phyloP scores from a whole-genome alignment of 1,140 invertebrate species.

The Drosophila lacertosa region DNA sequence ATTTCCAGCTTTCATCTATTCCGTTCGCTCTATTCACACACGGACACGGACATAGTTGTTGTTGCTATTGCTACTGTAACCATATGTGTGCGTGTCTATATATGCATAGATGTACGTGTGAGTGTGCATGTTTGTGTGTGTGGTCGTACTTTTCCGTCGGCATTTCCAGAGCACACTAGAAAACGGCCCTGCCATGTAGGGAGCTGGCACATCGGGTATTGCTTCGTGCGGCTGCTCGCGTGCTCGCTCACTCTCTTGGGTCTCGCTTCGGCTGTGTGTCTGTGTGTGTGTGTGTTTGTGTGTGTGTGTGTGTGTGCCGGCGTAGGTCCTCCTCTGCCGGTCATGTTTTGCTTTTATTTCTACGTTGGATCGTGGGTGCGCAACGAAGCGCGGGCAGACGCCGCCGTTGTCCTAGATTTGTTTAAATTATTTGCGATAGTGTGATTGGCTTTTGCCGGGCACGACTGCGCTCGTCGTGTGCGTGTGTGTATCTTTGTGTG shows the following conservation, averaged over 20 bases:
- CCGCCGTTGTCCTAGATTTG: constrained; percentile 77
- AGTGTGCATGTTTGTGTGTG: constrained; percentile 19
- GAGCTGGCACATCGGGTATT: constrained; percentile 31
- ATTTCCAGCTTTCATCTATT: constrained; percentile 17
- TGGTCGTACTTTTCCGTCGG: constrained; percentile 59
- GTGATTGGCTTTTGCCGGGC: constrained; percentile 80
- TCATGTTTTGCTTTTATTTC: constrained; percentile 44
- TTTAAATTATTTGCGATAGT: constrained; percentile 84
- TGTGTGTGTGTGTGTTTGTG: constrained; percentile 16
- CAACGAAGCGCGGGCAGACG: constrained; percentile 11
- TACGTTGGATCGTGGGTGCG: constrained; percentile 36
- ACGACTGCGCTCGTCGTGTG: constrained; percentile 24
- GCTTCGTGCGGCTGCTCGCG: constrained; percentile 25
- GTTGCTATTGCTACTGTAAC: constrained; percentile 29
- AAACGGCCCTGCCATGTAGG: constrained; percentile 5
- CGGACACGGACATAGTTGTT: constrained; percentile 30
- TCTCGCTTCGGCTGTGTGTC: constrained; percentile 11
- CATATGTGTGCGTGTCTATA: constrained; percentile 12
- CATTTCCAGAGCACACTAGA: constrained; percentile 31
- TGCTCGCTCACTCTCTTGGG: constrained; percentile 13
- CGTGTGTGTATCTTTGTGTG: constrained; percentile 33
- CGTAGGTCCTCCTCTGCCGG: constrained; percentile 32
- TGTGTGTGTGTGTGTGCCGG: constrained; percentile 11
- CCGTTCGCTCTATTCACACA: constrained; percentile 44
- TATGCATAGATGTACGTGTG: neutral